phyloP scores from a whole-genome alignment of 2,113 vertebrate species.

The Lethenteron camtschaticum region DNA sequence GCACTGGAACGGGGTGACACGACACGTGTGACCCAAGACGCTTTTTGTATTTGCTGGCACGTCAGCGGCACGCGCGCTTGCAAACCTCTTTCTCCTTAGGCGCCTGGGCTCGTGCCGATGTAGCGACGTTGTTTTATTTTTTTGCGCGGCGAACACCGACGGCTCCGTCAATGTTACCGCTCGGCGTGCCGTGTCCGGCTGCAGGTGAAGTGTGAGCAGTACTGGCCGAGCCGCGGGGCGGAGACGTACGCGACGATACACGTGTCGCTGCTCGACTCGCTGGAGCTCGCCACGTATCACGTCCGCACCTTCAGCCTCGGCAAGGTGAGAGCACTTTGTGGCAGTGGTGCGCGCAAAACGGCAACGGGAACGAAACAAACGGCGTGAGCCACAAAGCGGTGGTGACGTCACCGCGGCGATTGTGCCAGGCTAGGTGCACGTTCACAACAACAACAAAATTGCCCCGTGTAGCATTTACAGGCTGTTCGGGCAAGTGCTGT shows the following conservation, averaged over 20 bases:
- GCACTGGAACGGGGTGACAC: neutral
- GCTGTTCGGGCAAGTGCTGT: too few relatives aligned
- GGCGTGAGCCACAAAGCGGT: rapidly evolving
- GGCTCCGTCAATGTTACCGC: too few relatives aligned
- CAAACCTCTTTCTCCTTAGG: too few relatives aligned
- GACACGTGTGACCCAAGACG: neutral
- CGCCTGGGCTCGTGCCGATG: too few relatives aligned
- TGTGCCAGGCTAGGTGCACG: too few relatives aligned
- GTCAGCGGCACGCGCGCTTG: neutral
- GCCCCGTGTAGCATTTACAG: too few relatives aligned
- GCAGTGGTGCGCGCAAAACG: neutral
- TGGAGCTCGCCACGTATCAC: constrained; percentile 68
- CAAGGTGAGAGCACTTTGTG: constrained; percentile 33
- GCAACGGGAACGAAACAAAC: rapidly evolving
- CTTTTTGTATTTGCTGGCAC: neutral
- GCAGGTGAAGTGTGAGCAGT: constrained; percentile 89
- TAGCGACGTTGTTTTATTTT: too few relatives aligned
- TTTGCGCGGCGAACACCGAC: too few relatives aligned
- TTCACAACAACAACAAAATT: too few relatives aligned
- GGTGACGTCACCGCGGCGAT: too few relatives aligned
- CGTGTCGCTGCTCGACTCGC: constrained; percentile 61
- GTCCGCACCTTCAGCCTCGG: constrained; percentile 63
- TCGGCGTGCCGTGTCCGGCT: neutral
- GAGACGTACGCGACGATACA: constrained; percentile 86
- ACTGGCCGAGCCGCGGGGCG: constrained; percentile 66